Conservation (phyloP, 2,113 vertebrate genomes). For the Thomomys bottae region DNA sequence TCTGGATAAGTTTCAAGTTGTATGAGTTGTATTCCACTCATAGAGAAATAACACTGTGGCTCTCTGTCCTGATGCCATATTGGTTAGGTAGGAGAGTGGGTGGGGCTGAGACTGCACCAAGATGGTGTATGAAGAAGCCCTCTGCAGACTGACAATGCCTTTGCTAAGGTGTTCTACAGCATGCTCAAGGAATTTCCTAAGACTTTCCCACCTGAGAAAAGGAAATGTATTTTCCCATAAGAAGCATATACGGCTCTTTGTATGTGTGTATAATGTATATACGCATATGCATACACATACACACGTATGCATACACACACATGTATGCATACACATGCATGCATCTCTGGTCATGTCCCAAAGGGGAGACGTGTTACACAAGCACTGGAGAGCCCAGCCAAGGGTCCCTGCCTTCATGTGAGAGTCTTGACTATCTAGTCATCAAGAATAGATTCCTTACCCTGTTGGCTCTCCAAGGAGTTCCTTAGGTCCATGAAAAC, state of each 20-base stretch:
- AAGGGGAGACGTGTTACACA: neutral
- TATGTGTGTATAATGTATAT: neutral
- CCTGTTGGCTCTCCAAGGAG: neutral
- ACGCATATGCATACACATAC: accelerated
- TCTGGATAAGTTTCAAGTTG: neutral
- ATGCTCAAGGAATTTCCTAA: neutral
- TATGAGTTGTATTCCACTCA: neutral
- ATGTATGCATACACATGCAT: accelerated
- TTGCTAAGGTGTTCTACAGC: accelerated
- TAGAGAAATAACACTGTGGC: neutral
- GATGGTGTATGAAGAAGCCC: neutral
- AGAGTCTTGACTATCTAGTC: neutral
- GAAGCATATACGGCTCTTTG: neutral
- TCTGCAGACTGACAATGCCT: neutral
- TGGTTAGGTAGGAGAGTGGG: accelerated
- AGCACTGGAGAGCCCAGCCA: too few relatives aligned
- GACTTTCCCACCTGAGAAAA: neutral
- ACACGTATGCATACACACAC: accelerated
- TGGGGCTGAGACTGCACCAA: too few relatives aligned
- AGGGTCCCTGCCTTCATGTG: neutral
- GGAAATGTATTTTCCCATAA: neutral
- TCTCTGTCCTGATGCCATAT: neutral
- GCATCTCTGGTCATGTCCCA: neutral
- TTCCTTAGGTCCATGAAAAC: neutral
- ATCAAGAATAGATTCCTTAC: neutral